These are phyloP conservation scores for Pollachius pollachius DNA, from an alignment of 2,113 vertebrate species.

Conservation along the genomic window DNA sequence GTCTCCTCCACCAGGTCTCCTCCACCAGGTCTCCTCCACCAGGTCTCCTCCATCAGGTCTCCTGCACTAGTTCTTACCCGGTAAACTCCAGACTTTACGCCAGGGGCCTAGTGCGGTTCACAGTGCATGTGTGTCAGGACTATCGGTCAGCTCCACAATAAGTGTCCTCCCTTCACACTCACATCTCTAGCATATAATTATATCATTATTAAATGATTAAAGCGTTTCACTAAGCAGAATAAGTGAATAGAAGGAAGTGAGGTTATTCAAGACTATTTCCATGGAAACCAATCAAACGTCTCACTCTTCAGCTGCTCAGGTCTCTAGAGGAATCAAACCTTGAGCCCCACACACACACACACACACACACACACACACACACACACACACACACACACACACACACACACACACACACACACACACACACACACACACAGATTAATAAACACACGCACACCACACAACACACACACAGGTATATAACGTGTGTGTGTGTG, in stretches of 20 bases:
- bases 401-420: constrained; percentile 2
- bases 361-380: neutral
- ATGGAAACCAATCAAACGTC: too few species aligned
- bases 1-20: too few species aligned
- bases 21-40: constrained; percentile 47
- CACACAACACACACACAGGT: neutral
- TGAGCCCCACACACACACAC: neutral
- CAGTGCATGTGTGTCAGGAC: too few species aligned
- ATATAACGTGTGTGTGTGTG: too few species aligned
- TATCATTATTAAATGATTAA: too few species aligned
- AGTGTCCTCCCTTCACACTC: neutral
- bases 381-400: neutral
- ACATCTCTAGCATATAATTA: neutral
- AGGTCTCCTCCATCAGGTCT: neutral
- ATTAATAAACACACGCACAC: neutral
- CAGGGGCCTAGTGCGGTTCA: too few species aligned
- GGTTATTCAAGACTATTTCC: too few species aligned
- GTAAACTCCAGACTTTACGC: too few species aligned
- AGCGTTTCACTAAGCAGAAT: too few species aligned
- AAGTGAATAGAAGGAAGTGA: too few species aligned
- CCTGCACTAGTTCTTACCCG: too few species aligned
- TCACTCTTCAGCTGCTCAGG: neutral
- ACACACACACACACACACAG: neutral
- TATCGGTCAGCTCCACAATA: too few species aligned
- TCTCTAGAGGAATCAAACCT: neutral